phyloP scores from a whole-genome alignment of 2,113 vertebrate species.

The Elachura formosa region DNA sequence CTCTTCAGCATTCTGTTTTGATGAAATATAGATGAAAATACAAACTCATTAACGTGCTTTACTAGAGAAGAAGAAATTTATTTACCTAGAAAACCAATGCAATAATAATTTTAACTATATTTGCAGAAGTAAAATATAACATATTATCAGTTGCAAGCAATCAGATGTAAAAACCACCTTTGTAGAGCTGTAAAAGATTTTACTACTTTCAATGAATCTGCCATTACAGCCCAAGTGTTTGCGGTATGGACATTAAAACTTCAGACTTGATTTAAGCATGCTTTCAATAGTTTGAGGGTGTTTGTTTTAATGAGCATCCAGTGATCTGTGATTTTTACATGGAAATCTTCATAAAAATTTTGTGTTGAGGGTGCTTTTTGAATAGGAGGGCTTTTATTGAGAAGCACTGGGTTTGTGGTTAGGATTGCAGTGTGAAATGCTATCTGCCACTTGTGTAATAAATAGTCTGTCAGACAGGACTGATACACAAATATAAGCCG shows the following conservation, averaged over 20 bases:
- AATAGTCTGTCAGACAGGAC: not conserved
- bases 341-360: not conserved
- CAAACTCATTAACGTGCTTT: not conserved
- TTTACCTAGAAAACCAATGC: not conserved
- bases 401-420: not conserved
- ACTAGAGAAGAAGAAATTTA: not conserved
- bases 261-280: not conserved
- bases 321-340: not conserved
- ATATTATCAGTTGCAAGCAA: not conserved
- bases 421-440: not conserved
- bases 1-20: not conserved
- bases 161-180: not conserved
- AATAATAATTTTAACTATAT: not conserved
- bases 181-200: not conserved
- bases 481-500: rapidly evolving
- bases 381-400: not conserved
- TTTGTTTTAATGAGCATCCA: not conserved
- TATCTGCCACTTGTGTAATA: not conserved
- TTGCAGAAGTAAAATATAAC: not conserved
- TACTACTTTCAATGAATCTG: not conserved
- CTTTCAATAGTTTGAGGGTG: not conserved
- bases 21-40: not conserved
- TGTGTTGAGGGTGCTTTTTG: not conserved
- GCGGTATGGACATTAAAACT: not conserved
- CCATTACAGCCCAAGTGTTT: not conserved